Evolutionary conservation across 2,888 invertebrate genomes (phyloP), one percentile per base, ranked within the genome.

Genomic region (Caenorhabditis sp.): DNA sequence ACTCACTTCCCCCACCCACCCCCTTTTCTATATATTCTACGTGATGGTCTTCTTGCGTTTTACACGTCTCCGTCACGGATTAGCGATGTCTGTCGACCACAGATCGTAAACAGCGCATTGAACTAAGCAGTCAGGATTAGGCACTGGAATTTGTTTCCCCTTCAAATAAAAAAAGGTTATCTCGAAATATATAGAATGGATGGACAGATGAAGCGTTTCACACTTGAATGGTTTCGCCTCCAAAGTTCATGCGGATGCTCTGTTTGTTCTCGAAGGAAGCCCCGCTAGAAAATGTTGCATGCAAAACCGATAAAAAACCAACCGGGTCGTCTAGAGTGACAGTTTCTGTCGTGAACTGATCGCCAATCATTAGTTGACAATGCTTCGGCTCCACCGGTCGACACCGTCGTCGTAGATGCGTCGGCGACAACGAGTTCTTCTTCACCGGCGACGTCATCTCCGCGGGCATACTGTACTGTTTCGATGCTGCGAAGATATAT

Each of bases 251-350:
- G 30, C 48, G 15, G 48, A 27, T 15, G 30, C n/a, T 27, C 48
- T n/a, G n/a, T n/a, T n/a, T n/a, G n/a, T n/a, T n/a, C n/a, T n/a
- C n/a, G n/a, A n/a, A n/a, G n/a, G n/a, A 45, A 26, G 5, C 27
- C 26, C 26, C 37, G 41, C 45, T 52, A 52, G 32, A n/a, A n/a
- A n/a, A n/a, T n/a, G n/a, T n/a, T n/a, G n/a, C n/a, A n/a, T n/a
- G n/a, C n/a, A n/a, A n/a, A n/a, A n/a, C n/a, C n/a, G n/a, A n/a
- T n/a, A n/a, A n/a, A n/a, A 43, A 35, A 78, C 83, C 62, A 46
- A 86, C 86, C 74, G 85, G 87, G 79, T 87, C 85, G 48, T 75
- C 78, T 11, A 87, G 80, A 0, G 81, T 78, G 32, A 85, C 82
- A 24, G 78, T 72, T 65, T 85, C 83, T 11, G 84, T 83, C 32